These are phyloP conservation scores for Ylistrum balloti DNA, from an alignment of 1,140 invertebrate species.

Conservation along the genomic window DNA sequence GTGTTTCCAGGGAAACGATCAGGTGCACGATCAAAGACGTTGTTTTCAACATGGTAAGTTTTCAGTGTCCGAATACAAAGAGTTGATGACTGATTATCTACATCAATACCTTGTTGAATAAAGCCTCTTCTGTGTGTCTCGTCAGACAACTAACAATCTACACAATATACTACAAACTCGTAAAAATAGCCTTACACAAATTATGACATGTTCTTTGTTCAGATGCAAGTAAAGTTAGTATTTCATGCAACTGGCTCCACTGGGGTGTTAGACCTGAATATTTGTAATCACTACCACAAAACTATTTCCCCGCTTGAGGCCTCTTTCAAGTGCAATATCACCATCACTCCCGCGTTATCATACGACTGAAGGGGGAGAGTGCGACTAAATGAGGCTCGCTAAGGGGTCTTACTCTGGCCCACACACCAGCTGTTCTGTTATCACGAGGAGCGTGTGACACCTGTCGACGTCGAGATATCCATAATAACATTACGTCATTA, in stretches of 20 bases:
- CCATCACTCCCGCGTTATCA: not conserved
- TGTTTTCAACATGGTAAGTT: not conserved
- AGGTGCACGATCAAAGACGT: not conserved
- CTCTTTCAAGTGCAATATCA: not conserved
- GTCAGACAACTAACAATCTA: no score
- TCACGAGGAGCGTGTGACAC: not conserved
- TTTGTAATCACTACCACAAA: not conserved
- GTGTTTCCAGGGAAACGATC: not conserved
- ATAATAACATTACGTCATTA: not conserved
- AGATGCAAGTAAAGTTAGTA: not conserved
- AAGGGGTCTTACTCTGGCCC: not conserved
- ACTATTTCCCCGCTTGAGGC: not conserved
- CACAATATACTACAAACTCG: no score
- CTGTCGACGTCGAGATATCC: not conserved
- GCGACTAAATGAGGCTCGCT: not conserved
- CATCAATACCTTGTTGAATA: no score
- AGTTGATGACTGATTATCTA: not conserved
- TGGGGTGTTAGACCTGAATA: not conserved
- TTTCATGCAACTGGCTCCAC: not conserved
- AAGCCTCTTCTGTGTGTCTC: no score
- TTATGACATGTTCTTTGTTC: not conserved
- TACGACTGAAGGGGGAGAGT: not conserved
- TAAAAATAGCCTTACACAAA: not conserved
- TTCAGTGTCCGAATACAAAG: not conserved
- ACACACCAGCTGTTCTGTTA: not conserved